Evolutionary conservation across 2,113 vertebrate species (phyloP), one percentile per base, ranked within the genome.

Genomic region (Laticauda laticaudata): DNA sequence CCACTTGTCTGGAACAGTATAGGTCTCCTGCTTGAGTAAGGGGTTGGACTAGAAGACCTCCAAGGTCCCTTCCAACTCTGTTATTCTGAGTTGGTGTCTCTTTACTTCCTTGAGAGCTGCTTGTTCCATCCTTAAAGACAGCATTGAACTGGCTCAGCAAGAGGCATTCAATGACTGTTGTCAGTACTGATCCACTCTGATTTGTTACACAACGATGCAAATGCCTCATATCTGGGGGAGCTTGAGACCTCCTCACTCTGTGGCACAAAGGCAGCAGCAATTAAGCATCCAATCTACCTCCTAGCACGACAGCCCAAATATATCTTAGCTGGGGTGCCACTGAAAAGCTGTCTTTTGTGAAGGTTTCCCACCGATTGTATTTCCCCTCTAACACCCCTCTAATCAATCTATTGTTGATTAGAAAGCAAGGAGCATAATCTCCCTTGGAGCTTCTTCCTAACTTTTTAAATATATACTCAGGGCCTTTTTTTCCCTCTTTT

Each of bases 361-460:
- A 94, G 95, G 87, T 90, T 95, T 95, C 34, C 93, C 43, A 43
- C 57, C 12, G 89, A 24, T 53, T 39, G 20, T 54, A 55, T 86
- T 94, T 87, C 2, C 93, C 91, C 0, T 0, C 56, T 92, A 92
- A 95, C 86, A 94, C 90, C 90, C 45, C 45, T 45, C 45, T 45
- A 45, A 45, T 45, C 45, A 45, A 94, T 94, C 75, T 75, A 90
- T 90, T 94, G 92, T 75, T 95, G 94, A 96, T 96, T 96, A 93
- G 92, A 93, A 93, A 94, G 93, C 93, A 95, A 88, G 88, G 57
- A 53, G 39, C 5, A 4, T 55, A 59, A 94, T 95, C 91, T 93
- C 93, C 94, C 91, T 4, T 59, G 92, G 91, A 95, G 93, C 86
- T 92, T 43, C 39, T 93, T 95, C 88, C 92, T 91, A 94, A 75